These are phyloP conservation scores for Streptopelia turtur DNA, from an alignment of 2,797 vertebrate species.

Conservation along the genomic window DNA sequence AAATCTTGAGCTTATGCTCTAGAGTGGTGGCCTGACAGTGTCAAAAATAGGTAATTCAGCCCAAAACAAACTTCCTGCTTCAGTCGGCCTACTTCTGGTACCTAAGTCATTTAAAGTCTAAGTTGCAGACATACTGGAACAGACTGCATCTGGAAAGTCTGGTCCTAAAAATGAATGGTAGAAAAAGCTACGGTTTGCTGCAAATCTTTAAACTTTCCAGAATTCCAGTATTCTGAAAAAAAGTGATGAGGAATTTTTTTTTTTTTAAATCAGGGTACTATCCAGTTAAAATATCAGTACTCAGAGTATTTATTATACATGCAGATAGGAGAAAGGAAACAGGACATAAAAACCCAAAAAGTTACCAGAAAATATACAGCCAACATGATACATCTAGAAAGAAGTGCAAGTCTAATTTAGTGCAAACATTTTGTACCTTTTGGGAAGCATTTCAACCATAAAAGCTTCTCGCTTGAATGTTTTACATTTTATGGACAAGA, in stretches of 20 bases:
- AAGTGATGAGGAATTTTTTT: not conserved
- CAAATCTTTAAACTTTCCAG: not conserved
- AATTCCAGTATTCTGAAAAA: not conserved
- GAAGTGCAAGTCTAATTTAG: not conserved
- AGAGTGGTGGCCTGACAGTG: not conserved
- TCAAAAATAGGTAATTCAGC: not conserved
- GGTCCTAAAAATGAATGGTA: not conserved
- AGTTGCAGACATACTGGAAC: not conserved
- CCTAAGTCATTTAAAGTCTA: not conserved
- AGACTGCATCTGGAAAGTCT: not conserved
- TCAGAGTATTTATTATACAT: not conserved
- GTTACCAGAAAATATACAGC: not conserved
- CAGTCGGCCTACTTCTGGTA: not conserved
- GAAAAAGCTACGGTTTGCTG: not conserved
- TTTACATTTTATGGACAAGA: not conserved
- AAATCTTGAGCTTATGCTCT: not conserved
- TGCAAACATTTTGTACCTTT: not conserved
- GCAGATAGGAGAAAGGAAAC: not conserved
- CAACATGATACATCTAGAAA: not conserved
- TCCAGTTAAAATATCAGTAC: not conserved
- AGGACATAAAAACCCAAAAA: not conserved
- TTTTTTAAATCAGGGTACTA: not conserved
- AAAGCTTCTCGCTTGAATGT: not conserved
- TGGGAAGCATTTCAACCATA: not conserved
- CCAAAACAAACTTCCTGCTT: slow-evolving; percentile 14